Conservation (phyloP, 2,888 invertebrate genomes). For the Phaedon cochleariae region DNA sequence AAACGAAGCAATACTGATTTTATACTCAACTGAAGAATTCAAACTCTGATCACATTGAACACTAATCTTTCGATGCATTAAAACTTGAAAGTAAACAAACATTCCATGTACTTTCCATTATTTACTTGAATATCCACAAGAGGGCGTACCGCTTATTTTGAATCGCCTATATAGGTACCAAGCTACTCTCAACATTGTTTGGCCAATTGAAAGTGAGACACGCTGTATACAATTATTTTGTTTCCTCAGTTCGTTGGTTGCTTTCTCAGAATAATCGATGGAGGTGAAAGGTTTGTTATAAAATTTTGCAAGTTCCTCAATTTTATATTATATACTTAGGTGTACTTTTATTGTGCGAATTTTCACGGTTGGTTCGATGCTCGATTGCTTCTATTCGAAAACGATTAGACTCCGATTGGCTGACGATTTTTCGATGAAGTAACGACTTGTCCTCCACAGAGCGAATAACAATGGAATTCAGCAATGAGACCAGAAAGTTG, state of each 20-base stretch:
- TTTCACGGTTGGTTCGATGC: neutral
- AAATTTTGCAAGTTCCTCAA: neutral
- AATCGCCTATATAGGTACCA: no score
- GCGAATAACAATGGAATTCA: neutral
- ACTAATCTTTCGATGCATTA: no score
- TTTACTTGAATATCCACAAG: no score
- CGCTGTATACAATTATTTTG: no score
- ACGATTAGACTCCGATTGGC: neutral
- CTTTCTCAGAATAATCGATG: neutral
- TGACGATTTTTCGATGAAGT: neutral
- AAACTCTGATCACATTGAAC: no score
- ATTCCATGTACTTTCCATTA: no score
- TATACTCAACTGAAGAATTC: no score
- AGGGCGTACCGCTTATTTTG: no score
- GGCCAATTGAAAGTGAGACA: no score
- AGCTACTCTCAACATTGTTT: no score
- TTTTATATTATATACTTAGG: neutral
- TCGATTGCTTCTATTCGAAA: neutral
- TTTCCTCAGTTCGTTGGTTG: neutral
- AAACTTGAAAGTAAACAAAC: no score
- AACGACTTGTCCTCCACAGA: neutral
- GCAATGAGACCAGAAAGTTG: neutral
- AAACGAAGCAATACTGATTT: no score
- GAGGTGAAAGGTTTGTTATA: neutral
- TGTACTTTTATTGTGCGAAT: neutral